Base-by-base conservation (phyloP, 1,140 invertebrate genomes). In the Drosophila nigrodunni region DNA sequence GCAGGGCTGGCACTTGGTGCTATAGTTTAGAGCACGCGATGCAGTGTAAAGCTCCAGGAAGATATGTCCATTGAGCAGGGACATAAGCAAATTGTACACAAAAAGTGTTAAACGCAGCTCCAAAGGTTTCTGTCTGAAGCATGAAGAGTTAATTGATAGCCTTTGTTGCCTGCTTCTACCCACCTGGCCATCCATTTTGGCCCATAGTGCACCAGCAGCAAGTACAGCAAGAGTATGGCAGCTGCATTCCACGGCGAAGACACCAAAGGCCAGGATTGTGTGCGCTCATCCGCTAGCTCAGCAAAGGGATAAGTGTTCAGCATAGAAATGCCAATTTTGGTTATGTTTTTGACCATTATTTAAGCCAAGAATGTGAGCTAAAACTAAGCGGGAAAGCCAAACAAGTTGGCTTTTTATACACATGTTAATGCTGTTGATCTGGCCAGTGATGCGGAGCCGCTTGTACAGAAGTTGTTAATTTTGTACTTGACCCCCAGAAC, bases 1-100 rank as follows among this genome's bases (percentile, higher is more conserved):
- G 75, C 98, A 97, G 2, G 97, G 96, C 92, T 98, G 97, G 92
- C 98, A 99, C 13, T 96, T 95, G 91, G 97, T 97, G 92, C 96
- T 98, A 91, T 98, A 99, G 61, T 95, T 94, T 65, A 97, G 93
- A 82, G 95, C 95, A 47, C 95, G 95, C 13, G 97, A 95, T 34
- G 96, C 95, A 59, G 95, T 94, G 64, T 96, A 93, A 35, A 98
- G 88, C 95, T 98, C 94, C 64, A 95, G 92, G 54, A 95, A 96
- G 89, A 98, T 98, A 91, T 98, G 97, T 4, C 95, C 94, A 93
- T 98, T 98, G 13, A 98, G 94, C 25, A 94, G 92, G 46, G 97
- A 96, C 95, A 98, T 97, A 3, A 94, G 93, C 71, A 98, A 93
- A 92, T 98, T 99, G 92, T 99, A 98, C 2, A 96, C 94, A 64